Conservation (phyloP, 2,113 vertebrate genomes). For the Silurus meridionalis region DNA sequence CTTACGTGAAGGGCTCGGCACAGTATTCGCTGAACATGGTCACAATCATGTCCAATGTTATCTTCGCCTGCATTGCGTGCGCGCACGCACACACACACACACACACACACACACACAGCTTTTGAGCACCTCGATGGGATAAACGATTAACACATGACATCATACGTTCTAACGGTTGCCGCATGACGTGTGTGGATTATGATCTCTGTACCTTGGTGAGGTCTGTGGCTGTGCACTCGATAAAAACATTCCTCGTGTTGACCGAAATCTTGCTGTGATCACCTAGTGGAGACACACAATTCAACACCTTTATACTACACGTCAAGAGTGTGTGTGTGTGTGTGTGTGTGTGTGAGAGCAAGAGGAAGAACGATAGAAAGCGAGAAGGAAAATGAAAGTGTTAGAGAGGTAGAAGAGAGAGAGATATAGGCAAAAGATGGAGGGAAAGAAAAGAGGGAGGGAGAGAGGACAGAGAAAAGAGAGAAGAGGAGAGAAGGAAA, state of each 20-base stretch:
- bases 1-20: slow-evolving; percentile 88
- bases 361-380: background rate
- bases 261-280: slow-evolving; percentile 89
- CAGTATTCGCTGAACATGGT: slow-evolving; percentile 98
- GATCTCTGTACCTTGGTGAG: slow-evolving; percentile 82
- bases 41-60: slow-evolving; percentile 90
- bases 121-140: background rate
- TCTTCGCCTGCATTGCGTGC: slow-evolving; percentile 82
- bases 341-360: background rate
- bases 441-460: no score
- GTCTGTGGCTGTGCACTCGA: slow-evolving; percentile 98
- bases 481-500: background rate
- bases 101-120: background rate
- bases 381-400: no score
- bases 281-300: slow-evolving; percentile 69
- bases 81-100: slow-evolving; percentile 36
- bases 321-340: background rate
- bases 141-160: background rate
- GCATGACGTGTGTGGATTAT: background rate
- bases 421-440: no score
- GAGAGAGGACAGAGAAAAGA: no score
- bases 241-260: slow-evolving; percentile 88
- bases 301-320: background rate
- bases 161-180: background rate
- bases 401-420: background rate